Conservation (phyloP, 2,113 vertebrate species). For the Phaethornis superciliosus region DNA sequence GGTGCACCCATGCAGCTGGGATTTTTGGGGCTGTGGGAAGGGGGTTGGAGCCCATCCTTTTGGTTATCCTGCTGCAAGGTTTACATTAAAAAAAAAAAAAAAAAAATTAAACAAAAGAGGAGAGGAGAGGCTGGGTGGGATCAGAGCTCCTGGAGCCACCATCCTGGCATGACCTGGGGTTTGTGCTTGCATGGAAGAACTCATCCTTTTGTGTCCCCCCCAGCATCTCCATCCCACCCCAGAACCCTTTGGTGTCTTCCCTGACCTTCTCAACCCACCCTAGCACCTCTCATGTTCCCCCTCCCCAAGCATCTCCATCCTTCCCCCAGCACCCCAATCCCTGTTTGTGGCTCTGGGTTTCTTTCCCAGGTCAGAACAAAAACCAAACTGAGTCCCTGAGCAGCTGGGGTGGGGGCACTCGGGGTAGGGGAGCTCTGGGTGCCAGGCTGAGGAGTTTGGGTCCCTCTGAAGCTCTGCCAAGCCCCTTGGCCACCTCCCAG, state of each 20-base stretch:
- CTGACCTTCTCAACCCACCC: too few species aligned
- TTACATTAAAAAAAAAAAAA: not conserved
- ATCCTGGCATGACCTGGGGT: too few species aligned
- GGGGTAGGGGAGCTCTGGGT: not conserved
- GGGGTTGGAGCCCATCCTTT: not conserved
- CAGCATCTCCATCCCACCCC: too few species aligned
- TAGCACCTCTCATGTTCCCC: not conserved
- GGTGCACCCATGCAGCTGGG: accelerated
- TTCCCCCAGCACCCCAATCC: too few species aligned
- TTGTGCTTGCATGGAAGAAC: not conserved
- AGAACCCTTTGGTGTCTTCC: not conserved
- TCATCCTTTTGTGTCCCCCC: not conserved
- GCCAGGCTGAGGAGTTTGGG: not conserved
- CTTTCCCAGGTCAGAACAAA: not conserved
- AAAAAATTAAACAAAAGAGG: not conserved
- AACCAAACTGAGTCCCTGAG: accelerated
- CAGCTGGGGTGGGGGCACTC: not conserved
- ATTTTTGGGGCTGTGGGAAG: not conserved
- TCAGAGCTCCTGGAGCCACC: not conserved
- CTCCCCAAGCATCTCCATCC: too few species aligned
- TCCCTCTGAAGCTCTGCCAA: slow-evolving; percentile 30
- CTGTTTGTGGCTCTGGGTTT: accelerated
- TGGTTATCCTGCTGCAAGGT: not conserved
- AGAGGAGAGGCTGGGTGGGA: not conserved
- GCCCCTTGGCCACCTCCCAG: not conserved